Conservation (phyloP, 2,797 vertebrate genomes). For the Miichthys miiuy region DNA sequence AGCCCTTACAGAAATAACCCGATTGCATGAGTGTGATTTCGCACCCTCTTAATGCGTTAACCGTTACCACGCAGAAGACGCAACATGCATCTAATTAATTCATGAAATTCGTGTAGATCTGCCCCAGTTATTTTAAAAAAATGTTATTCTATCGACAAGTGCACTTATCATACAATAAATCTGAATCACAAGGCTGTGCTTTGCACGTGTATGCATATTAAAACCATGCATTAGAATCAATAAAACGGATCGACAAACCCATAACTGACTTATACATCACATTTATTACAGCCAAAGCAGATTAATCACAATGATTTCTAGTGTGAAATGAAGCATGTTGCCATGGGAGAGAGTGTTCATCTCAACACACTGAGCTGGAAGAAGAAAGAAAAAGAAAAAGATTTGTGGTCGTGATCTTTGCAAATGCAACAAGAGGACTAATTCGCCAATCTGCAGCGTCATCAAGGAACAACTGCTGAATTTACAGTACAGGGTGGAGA, state of each 20-base stretch:
- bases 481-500: not conserved
- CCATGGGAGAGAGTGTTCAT: slow-evolving; percentile 7
- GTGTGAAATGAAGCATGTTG: slow-evolving; percentile 52
- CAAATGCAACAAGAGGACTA: not conserved
- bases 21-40: slow-evolving; percentile 36
- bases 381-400: not conserved
- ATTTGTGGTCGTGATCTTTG: not conserved
- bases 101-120: slow-evolving; percentile 12
- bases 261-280: slow-evolving; percentile 34
- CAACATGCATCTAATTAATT: slow-evolving; percentile 37
- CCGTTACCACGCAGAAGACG: slow-evolving; percentile 6
- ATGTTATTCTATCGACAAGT: not conserved
- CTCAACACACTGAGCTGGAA: not conserved
- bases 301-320: slow-evolving; percentile 61
- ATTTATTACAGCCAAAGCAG: slow-evolving; percentile 43
- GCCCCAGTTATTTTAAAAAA: not conserved
- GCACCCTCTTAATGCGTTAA: slow-evolving; percentile 17
- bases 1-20: slow-evolving; percentile 38
- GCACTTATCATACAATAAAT: slow-evolving; percentile 43
- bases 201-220: slow-evolving; percentile 30
- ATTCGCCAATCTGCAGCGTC: not conserved
- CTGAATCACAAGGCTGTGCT: slow-evolving; percentile 24
- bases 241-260: slow-evolving; percentile 42
- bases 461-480: not conserved
- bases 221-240: slow-evolving; percentile 63